phyloP scores from a whole-genome alignment of 2,113 vertebrate species.

The Podarcis raffonei region DNA sequence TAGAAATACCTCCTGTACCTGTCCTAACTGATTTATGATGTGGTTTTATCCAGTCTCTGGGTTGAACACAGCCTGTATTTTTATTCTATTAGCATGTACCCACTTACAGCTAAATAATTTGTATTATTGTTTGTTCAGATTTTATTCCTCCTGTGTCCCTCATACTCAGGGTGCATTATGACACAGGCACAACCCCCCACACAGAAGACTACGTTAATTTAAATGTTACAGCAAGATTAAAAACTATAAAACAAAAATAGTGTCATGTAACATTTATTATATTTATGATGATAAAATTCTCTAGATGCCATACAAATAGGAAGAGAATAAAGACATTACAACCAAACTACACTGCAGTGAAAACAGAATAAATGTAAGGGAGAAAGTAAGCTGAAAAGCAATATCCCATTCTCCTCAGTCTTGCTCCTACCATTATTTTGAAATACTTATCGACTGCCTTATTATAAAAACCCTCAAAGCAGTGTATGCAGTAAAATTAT shows the following conservation, averaged over 20 bases:
- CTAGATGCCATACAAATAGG: neutral
- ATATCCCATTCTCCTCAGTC: neutral
- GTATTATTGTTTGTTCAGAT: neutral
- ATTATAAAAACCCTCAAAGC: no score
- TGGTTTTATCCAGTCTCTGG: conserved; percentile 11
- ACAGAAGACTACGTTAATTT: neutral
- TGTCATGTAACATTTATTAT: neutral
- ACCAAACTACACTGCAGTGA: neutral
- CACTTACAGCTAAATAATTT: neutral
- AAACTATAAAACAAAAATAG: neutral
- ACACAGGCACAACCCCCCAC: neutral
- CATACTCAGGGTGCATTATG: neutral
- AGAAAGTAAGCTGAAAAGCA: neutral
- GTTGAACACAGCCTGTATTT: neutral
- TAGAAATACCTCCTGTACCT: conserved; percentile 9
- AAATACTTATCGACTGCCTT: neutral
- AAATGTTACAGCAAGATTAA: neutral
- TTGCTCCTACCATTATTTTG: neutral
- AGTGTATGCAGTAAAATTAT: no score
- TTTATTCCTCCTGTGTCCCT: neutral
- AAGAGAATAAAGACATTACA: neutral
- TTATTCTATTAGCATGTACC: neutral
- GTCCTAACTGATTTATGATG: conserved; percentile 10
- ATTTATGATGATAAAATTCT: neutral
- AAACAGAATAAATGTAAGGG: neutral